Base-by-base conservation (phyloP, 2,888 invertebrate species). In the Melanostoma scalare region DNA sequence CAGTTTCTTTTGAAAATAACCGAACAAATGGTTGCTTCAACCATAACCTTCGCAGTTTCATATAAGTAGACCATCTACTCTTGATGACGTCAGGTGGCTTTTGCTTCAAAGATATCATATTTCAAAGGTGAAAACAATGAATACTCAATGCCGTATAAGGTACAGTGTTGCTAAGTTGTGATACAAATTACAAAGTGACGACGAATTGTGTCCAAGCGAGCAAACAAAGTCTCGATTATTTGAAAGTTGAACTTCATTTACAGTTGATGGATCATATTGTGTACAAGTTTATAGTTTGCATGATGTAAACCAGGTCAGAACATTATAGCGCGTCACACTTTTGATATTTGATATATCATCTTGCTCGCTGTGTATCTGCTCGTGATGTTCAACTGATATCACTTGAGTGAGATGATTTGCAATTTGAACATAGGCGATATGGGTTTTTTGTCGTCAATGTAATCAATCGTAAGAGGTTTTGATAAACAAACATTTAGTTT, bases 141-240 rank as follows among this genome's bases (percentile, higher is more conserved):
- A 48, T 52, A 69, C 69, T 71, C 75, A 80, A 80, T 75, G 80
- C 63, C 80, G 71, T 52, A 74, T 74, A 63, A 33, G 40, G 40
- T 6, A n/a, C n/a, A 67, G 20, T 38, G 35, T 35, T 46, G 63
- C 8, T 44, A 9, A 9, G 52, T 58, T 42, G 36, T 36, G 10
- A 36, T 10, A 56, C 40, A 30, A 65, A 61, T n/a, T 10, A 56
- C 40, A 30, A 65, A 61, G 40, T 50, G 56, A 9, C 46, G 65
- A 55, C 65, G 58, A 67, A 73, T 67, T 67, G 55, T 35, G 35
- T 10, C 38, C 36, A 72, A 72, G 78, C 73, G 67, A 67, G 67
- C 30, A 60, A 35, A 48, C 6, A 38, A 35, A 44, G 30, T 60
- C 36, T 40, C 6, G 38, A 20, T 40, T 40, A 56, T 38, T 56